phyloP scores from a whole-genome alignment of 2,113 vertebrate genomes.

The Stigmatopora argus region DNA sequence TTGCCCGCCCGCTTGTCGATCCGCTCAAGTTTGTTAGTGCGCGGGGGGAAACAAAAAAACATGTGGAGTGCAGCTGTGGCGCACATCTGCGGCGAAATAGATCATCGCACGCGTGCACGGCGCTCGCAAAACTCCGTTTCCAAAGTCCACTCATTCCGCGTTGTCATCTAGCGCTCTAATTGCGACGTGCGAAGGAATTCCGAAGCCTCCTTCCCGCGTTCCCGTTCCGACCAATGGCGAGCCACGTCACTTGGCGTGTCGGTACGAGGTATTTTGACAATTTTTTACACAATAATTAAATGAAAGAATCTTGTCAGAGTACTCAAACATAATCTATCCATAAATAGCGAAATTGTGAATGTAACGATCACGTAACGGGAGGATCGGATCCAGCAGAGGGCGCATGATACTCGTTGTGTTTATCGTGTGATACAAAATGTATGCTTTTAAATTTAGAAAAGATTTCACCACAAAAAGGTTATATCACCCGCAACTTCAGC shows the following conservation, averaged over 20 bases:
- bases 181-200: background rate
- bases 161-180: slow-evolving; percentile 7
- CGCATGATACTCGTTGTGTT: too few relatives aligned
- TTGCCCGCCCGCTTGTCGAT: slow-evolving; percentile 19
- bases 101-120: slow-evolving; percentile 29
- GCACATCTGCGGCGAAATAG: slow-evolving; percentile 61
- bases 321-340: too few relatives aligned
- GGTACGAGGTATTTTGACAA: too few relatives aligned
- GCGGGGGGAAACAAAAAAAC: slow-evolving; percentile 42
- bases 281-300: too few relatives aligned
- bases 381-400: too few relatives aligned
- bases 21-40: background rate
- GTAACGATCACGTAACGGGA: too few relatives aligned
- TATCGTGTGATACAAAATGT: too few relatives aligned
- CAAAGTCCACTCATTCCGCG: background rate
- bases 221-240: background rate
- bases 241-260: background rate
- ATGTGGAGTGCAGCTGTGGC: slow-evolving; percentile 72
- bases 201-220: background rate
- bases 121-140: slow-evolving; percentile 7
- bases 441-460: too few relatives aligned
- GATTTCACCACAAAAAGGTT: too few relatives aligned
- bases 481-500: too few relatives aligned
- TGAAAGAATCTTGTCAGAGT: too few relatives aligned
- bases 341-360: too few relatives aligned